Evolutionary conservation across 1,140 invertebrate genomes (phyloP).

Genomic region (Drosophila athabasca): DNA sequence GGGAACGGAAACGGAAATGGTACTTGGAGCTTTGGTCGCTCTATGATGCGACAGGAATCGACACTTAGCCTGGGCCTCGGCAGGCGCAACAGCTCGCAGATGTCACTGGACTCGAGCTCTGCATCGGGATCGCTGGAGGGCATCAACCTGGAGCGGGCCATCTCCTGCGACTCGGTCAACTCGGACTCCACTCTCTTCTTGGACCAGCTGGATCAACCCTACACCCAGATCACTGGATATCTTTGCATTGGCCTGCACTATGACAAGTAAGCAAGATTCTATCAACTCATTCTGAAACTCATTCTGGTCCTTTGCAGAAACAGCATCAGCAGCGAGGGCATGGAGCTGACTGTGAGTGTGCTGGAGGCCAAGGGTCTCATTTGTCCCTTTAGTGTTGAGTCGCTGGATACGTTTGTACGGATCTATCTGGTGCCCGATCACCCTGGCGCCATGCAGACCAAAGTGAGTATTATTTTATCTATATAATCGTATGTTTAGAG

Average conservation of each 20-base stretch:
- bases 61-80: constrained; percentile 65
- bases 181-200: constrained; percentile 91
- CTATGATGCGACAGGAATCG: constrained; percentile 73
- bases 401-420: constrained; percentile 90
- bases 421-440: constrained; percentile 90
- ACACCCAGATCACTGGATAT: constrained; percentile 89
- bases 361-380: constrained; percentile 90
- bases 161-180: constrained; percentile 92
- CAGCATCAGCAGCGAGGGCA: constrained; percentile 85
- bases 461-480: constrained; percentile 83
- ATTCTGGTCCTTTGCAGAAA: constrained; percentile 8
- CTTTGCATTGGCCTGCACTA: constrained; percentile 91
- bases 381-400: constrained; percentile 86
- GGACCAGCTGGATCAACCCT: constrained; percentile 87
- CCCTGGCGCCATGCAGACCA: constrained; percentile 89
- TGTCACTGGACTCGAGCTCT: constrained; percentile 57
- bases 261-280: constrained; percentile 85
- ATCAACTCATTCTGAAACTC: no score
- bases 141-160: constrained; percentile 85
- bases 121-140: constrained; percentile 59
- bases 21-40: constrained; percentile 77
- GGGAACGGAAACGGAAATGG: constrained; percentile 52
- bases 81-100: constrained; percentile 76
- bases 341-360: constrained; percentile 89
- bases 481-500: no score